Base-by-base conservation (phyloP, 2,113 vertebrate genomes). In the Laticauda colubrina region DNA sequence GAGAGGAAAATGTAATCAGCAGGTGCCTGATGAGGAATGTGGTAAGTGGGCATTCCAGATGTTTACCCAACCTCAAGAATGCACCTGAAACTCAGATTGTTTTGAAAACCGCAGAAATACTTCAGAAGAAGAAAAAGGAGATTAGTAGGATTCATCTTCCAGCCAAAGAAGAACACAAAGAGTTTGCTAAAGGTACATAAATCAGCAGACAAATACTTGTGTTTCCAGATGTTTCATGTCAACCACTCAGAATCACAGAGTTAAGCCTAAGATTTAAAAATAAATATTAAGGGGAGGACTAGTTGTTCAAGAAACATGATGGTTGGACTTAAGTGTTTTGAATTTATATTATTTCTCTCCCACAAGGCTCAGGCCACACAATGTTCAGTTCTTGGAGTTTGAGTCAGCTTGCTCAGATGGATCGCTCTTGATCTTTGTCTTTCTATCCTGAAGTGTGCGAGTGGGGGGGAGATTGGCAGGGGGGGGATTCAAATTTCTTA, bases 391-490 rank as follows among this genome's bases (percentile, higher is more conserved):
- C 14, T 53, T 43, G 10, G 18, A 92, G 24, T 26, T 21, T 43
- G 75, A 21, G 15, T 39, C 75, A 81, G 8, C n/a, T 43, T 81
- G 34, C 6, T 39, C 34, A 93, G 21, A 57, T 91, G 93, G 92
- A 93, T 51, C 23, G 55, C 90, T 95, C 24, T 92, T 93, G 26
- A 23, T 89, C 93, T 53, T 1, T 69, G 21, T 23, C 59, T 54
- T 86, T 34, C 69, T 69, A 89, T 91, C 93, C 87, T 85, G 55
- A 51, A 51, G 48, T 51, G 48, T 51, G 48, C 1, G 48, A 8
- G 48, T 7, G 48, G 8, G 8, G 48, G 48, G 48, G 48, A 6
- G 7, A 48, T 45, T 45, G 45, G 45, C 45, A 6, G 5, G 4
- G 45, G 45, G 5, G 45, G 45, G 45, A 45, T 45, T 45, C 45